Conservation (phyloP, 2,113 vertebrate species). For the Takifugu flavidus region DNA sequence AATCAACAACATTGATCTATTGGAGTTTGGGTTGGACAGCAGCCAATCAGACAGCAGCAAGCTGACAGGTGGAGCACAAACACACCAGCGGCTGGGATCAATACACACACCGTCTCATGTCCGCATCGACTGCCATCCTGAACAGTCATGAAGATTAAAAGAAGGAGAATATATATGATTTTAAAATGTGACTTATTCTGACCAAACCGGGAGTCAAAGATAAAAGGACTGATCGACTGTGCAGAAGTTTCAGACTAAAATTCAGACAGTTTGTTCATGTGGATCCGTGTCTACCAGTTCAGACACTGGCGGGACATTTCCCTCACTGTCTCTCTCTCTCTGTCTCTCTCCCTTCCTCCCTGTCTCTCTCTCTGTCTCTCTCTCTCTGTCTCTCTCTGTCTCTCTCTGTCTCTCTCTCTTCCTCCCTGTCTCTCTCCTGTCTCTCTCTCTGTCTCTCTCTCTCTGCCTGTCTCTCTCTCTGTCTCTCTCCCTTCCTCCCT, state of each 20-base stretch:
- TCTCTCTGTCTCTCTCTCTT: not conserved
- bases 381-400: too few relatives aligned
- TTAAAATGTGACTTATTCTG: too few relatives aligned
- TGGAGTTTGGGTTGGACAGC: not conserved
- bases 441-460: not conserved
- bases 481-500: not conserved
- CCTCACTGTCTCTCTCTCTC: not conserved
- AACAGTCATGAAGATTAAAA: not conserved
- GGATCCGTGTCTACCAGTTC: too few relatives aligned
- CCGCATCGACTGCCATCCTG: constrained; percentile 2
- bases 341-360: not conserved
- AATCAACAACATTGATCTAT: constrained; percentile 46
- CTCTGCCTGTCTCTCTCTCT: not conserved
- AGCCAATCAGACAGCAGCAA: constrained; percentile 2
- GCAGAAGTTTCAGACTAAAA: too few relatives aligned
- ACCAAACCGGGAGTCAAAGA: too few relatives aligned
- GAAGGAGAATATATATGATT: too few relatives aligned
- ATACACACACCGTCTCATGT: constrained; percentile 15
- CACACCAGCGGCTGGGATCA: constrained; percentile 27
- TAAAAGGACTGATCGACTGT: too few relatives aligned
- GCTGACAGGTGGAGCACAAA: constrained; percentile 19
- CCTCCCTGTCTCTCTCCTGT: not conserved
- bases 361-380: not conserved
- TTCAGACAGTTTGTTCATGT: too few relatives aligned
- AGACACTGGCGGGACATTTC: not conserved